Percentiles rank a stretch among this genome's conserved stretches.
phyloP scores from a whole-genome alignment of 2,113 vertebrate species.

The Corythaeola cristata region DNA sequence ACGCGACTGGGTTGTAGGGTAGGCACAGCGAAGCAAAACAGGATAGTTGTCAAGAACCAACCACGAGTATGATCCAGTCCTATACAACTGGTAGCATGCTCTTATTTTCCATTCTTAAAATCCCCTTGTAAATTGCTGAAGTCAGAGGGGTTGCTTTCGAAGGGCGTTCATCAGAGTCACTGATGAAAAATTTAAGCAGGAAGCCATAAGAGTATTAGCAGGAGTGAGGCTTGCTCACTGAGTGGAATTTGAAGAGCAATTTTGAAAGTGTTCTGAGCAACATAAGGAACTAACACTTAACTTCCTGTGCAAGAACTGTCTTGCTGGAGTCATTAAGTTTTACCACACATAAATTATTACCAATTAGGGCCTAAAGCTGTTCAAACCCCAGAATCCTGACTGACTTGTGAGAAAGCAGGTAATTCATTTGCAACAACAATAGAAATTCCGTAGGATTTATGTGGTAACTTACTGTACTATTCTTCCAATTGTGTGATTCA shows the following conservation, averaged over 20 bases:
- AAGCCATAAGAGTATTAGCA: neutral
- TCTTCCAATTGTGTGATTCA: neutral
- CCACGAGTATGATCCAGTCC: rapidly evolving
- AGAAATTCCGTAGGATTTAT: neutral
- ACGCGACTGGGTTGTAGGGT: neutral
- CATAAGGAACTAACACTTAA: neutral
- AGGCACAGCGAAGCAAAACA: neutral
- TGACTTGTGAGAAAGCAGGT: neutral
- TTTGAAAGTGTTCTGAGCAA: neutral
- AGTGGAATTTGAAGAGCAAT: neutral
- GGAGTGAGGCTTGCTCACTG: neutral
- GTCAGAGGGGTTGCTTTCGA: neutral
- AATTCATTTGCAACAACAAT: neutral
- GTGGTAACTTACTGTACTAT: neutral
- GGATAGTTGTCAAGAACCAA: neutral
- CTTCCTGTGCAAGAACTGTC: neutral
- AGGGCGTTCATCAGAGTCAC: neutral
- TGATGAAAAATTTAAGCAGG: neutral
- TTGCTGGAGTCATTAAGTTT: constrained; percentile 26
- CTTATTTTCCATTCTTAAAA: neutral
- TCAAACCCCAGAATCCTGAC: neutral
- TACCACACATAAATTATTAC: neutral
- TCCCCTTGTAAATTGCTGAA: neutral
- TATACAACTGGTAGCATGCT: neutral
- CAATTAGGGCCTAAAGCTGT: neutral